These are phyloP conservation scores for Pipra filicauda DNA, from an alignment of 2,113 vertebrate species.

Conservation along the genomic window DNA sequence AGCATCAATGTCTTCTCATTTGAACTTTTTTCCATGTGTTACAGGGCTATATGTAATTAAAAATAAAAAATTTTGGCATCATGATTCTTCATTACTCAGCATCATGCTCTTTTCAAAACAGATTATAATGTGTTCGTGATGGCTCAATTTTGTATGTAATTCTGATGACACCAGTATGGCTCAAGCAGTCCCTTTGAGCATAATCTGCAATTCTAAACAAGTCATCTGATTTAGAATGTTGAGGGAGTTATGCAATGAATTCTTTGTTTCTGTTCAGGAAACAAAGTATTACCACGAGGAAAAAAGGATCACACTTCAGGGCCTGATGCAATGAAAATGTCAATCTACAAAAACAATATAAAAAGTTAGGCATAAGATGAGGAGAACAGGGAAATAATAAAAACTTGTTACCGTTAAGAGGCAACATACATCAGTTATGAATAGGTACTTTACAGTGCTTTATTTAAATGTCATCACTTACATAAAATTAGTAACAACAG, in stretches of 20 bases:
- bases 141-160: not conserved
- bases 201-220: conserved; percentile 56
- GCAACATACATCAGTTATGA: not conserved
- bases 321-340: not conserved
- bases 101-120: not conserved
- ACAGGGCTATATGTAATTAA: not conserved
- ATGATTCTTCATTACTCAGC: not conserved
- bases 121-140: not conserved
- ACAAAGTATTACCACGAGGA: not conserved
- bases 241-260: conserved; percentile 10
- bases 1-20: not conserved
- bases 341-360: not conserved
- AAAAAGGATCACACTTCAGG: not conserved
- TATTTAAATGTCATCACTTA: not conserved
- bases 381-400: not conserved
- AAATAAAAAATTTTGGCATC: not conserved
- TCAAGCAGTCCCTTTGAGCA: conserved; percentile 13
- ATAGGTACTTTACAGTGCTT: not conserved
- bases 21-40: not conserved
- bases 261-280: conserved; percentile 12
- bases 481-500: not conserved
- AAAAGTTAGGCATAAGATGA: not conserved
- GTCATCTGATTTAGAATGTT: conserved; percentile 27
- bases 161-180: conserved; percentile 1
- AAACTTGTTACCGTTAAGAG: not conserved